Percentiles rank a stretch among this genome's conserved stretches.
Evolutionary conservation across 1,140 invertebrate species (phyloP).

Genomic region (Drosophila lowei): DNA sequence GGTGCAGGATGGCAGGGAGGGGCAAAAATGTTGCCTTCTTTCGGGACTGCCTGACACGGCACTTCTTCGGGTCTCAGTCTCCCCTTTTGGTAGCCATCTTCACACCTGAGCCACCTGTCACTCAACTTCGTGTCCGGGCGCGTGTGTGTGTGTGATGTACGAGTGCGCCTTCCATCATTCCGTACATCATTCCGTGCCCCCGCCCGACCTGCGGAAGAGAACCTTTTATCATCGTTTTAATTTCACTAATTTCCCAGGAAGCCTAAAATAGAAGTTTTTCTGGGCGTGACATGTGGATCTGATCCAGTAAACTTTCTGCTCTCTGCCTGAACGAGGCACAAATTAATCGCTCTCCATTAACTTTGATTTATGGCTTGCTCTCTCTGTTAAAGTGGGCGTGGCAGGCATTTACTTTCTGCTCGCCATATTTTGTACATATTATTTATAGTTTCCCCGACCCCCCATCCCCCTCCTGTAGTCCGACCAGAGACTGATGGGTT

Average conservation of each 20-base stretch:
- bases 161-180: slow-evolving; percentile 42
- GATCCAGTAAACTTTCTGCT: slow-evolving; percentile 16
- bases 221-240: slow-evolving; percentile 47
- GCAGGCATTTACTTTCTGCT: slow-evolving; percentile 43
- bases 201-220: not conserved
- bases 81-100: not conserved
- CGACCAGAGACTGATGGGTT: slow-evolving; percentile 12
- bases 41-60: slow-evolving; percentile 27
- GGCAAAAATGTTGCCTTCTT: slow-evolving; percentile 48
- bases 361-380: slow-evolving; percentile 65
- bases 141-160: slow-evolving; percentile 53
- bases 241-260: slow-evolving; percentile 50
- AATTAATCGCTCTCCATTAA: slow-evolving; percentile 75
- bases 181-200: not conserved
- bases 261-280: slow-evolving; percentile 41
- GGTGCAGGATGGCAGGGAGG: slow-evolving; percentile 9
- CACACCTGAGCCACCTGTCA: slow-evolving; percentile 55
- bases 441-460: slow-evolving; percentile 63
- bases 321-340: slow-evolving; percentile 40
- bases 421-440: slow-evolving; percentile 66
- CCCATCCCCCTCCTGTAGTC: not conserved
- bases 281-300: slow-evolving; percentile 22
- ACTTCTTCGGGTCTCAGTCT: slow-evolving; percentile 6
- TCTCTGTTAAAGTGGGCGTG: slow-evolving; percentile 37
- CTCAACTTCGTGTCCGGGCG: slow-evolving; percentile 26